Evolutionary conservation across 2,888 invertebrate genomes (phyloP), one percentile per base, ranked within the genome.

Genomic region (Epistrophella euchroma): DNA sequence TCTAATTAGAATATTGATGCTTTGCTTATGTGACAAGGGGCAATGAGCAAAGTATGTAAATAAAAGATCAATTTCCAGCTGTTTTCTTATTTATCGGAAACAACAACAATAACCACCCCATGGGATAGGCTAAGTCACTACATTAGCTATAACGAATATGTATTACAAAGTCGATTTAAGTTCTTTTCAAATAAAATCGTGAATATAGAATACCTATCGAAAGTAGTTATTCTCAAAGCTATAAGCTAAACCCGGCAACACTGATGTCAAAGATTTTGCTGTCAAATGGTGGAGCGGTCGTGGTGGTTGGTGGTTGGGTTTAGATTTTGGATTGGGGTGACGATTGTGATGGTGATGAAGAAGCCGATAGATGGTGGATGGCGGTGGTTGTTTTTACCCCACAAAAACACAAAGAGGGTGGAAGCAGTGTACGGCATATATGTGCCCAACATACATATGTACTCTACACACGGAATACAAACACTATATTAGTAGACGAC

Each of bases 401-500:
- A 79, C 77, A 73, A 79, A 50, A 79, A 77, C 68, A 85, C 71
- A 85, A 82, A 85, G 85, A 86, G 85, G 84, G 79, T 84, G 88
- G 80, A 85, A 81, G 81, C 47, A 70, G 19, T 62, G 43, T 71
- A 71, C 66, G 64, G 55, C 73, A 73, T 60, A 70, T 83, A 83
- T 83, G 80, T 81, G 76, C 62, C 52, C 25, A 72, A 73, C 79
- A 87, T 78, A 72, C 55, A 82, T 72, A 66, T 64, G 60, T 85
- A 81, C 60, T 76, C 73, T 80, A 64, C 64, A 86, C 86, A 81
- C 50, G 79, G 56, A 78, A 81, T 71, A 88, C 76, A 79, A 82
- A 66, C 81, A 81, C 81, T 86, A 87, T 83, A 83, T 87, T 83
- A 72, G 82, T 87, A 83, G 83, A 82, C 82, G 71, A 82, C 80